phyloP scores from a whole-genome alignment of 2,113 vertebrate genomes.

The Chlamydotis undulata region DNA sequence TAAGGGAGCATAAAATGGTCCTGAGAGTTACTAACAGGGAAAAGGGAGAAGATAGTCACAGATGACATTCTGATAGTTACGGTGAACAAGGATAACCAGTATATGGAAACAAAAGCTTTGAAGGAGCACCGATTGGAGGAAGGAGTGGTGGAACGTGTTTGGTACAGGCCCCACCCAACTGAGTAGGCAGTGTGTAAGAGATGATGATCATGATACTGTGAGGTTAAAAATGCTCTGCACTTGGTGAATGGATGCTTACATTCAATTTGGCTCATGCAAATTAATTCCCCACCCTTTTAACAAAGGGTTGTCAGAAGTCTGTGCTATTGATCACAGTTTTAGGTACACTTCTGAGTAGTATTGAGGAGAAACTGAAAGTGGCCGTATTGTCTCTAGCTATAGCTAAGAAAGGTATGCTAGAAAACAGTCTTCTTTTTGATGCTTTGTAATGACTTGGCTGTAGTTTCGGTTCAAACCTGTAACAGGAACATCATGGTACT shows the following conservation, averaged over 20 bases:
- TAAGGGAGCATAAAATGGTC: neutral
- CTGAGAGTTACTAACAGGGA: neutral
- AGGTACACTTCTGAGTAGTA: neutral
- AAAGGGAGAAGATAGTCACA: neutral
- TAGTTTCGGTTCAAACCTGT: neutral
- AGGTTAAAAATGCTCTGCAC: neutral
- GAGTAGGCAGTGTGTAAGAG: neutral
- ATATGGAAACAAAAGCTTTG: neutral
- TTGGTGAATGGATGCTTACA: neutral
- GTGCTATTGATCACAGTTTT: neutral
- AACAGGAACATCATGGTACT: neutral
- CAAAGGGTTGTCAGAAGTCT: neutral
- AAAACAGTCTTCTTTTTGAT: neutral
- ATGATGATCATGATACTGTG: neutral
- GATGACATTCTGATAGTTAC: neutral
- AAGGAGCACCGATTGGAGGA: accelerated
- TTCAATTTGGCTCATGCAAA: neutral
- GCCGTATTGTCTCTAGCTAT: neutral
- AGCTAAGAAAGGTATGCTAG: neutral
- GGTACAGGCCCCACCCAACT: neutral
- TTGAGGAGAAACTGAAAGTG: neutral
- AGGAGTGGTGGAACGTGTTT: neutral
- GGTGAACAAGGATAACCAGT: neutral
- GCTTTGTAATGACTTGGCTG: neutral
- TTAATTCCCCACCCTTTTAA: neutral